phyloP scores from a whole-genome alignment of 1,140 invertebrate species.

The Eriosoma lanigerum region DNA sequence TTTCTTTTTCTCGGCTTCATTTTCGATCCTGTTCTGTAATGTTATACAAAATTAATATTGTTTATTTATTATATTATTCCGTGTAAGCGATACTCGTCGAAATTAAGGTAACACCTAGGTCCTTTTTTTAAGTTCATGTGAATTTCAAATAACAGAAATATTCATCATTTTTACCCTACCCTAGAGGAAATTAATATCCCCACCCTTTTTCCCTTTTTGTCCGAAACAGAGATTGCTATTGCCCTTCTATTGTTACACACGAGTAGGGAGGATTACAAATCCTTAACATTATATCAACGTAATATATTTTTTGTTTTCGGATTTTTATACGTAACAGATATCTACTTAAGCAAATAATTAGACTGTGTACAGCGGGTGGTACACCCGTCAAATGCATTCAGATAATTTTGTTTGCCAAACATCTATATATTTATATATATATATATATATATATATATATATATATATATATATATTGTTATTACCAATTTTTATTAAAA shows the following conservation, averaged over 20 bases:
- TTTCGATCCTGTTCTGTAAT: slow-evolving; percentile 37
- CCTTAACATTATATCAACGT: background rate
- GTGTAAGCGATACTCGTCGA: background rate
- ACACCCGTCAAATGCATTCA: slow-evolving; percentile 34
- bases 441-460: no score
- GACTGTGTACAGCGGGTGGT: slow-evolving; percentile 42
- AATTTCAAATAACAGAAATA: slow-evolving; percentile 1
- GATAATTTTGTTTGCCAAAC: no score
- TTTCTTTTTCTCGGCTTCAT: slow-evolving; percentile 47
- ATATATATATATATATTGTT: no score
- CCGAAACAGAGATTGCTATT: slow-evolving; percentile 23
- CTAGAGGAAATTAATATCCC: slow-evolving; percentile 33
- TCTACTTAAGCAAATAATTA: slow-evolving; percentile 49
- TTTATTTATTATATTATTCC: slow-evolving; percentile 1
- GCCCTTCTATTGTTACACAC: slow-evolving; percentile 31
- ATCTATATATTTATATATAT: no score
- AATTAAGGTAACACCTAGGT: background rate
- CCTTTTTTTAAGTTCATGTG: slow-evolving; percentile 9
- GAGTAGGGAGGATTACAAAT: slow-evolving; percentile 7
- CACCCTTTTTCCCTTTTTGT: slow-evolving; percentile 46
- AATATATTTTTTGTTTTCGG: background rate
- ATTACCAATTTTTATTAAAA: no score
- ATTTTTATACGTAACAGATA: slow-evolving; percentile 24
- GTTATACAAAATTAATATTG: slow-evolving; percentile 37
- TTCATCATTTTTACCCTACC: slow-evolving; percentile 3